Conservation (phyloP, 2,888 invertebrate species). For the Athalia rosae region DNA sequence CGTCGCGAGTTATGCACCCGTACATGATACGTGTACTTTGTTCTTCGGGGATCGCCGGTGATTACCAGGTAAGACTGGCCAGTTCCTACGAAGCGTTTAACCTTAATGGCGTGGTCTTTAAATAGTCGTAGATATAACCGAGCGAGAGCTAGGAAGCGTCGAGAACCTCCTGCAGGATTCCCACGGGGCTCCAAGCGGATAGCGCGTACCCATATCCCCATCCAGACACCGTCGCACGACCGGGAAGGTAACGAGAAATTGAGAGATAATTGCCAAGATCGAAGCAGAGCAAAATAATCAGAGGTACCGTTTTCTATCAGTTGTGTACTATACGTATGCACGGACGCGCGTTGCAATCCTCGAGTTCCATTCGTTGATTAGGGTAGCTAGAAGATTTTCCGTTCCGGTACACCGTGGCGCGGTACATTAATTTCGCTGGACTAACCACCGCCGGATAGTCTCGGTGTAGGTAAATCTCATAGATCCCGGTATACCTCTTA, state of each 20-base stretch:
- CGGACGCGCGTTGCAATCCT: background rate
- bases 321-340: background rate
- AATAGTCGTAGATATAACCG: conserved; percentile 66
- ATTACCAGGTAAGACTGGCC: conserved; percentile 56
- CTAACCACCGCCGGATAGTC: background rate
- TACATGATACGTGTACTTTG: conserved; percentile 7
- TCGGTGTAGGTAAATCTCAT: conserved; percentile 7
- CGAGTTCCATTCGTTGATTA: conserved; percentile 7
- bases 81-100: conserved; percentile 63
- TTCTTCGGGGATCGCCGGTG: conserved; percentile 41
- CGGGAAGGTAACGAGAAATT: conserved; percentile 40
- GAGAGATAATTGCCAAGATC: conserved; percentile 47
- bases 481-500: background rate
- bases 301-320: conserved; percentile 20
- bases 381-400: background rate
- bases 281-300: conserved; percentile 49
- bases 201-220: conserved; percentile 40
- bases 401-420: background rate
- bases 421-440: conserved; percentile 12
- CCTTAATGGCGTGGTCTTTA: conserved; percentile 73
- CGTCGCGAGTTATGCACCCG: background rate
- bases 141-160: conserved; percentile 53
- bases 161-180: conserved; percentile 65
- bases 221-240: conserved; percentile 37
- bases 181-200: conserved; percentile 65